These are phyloP conservation scores for Aleiodes sp. DNA, from an alignment of 1,140 invertebrate species.

Conservation along the genomic window DNA sequence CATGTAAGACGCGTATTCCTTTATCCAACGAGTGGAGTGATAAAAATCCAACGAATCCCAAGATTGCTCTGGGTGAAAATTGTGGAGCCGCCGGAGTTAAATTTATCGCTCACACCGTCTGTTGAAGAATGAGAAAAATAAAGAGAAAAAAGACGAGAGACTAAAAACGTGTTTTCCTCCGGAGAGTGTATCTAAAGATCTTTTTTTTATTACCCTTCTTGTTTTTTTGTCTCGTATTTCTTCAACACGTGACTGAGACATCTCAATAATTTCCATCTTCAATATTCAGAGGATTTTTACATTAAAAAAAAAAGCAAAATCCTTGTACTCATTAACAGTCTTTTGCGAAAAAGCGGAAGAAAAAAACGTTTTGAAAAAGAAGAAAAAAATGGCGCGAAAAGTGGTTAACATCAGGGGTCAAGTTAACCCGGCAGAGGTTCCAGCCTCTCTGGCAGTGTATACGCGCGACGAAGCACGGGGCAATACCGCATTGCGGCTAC, in stretches of 20 bases:
- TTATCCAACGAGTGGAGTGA: conserved; percentile 9
- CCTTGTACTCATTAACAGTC: no score
- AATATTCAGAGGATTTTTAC: no score
- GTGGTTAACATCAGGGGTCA: conserved; percentile 17
- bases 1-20: not conserved
- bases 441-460: conserved; percentile 23
- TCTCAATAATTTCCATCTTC: no score
- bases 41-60: conserved; percentile 31
- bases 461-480: conserved; percentile 41
- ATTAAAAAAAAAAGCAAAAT: no score
- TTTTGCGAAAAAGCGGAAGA: no score
- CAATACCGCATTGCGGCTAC: conserved; percentile 50
- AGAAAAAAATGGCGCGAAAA: not conserved
- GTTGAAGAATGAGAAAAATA: not conserved
- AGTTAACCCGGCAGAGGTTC: conserved; percentile 37
- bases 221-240: not conserved
- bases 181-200: not conserved
- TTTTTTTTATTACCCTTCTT: not conserved
- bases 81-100: conserved; percentile 21
- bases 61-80: conserved; percentile 28
- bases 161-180: not conserved
- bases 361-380: not conserved
- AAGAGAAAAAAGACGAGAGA: conserved; percentile 11
- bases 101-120: conserved; percentile 20
- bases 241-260: no score